These are phyloP conservation scores for Dicrurus megarhynchus DNA, from an alignment of 2,113 vertebrate genomes.

Conservation along the genomic window DNA sequence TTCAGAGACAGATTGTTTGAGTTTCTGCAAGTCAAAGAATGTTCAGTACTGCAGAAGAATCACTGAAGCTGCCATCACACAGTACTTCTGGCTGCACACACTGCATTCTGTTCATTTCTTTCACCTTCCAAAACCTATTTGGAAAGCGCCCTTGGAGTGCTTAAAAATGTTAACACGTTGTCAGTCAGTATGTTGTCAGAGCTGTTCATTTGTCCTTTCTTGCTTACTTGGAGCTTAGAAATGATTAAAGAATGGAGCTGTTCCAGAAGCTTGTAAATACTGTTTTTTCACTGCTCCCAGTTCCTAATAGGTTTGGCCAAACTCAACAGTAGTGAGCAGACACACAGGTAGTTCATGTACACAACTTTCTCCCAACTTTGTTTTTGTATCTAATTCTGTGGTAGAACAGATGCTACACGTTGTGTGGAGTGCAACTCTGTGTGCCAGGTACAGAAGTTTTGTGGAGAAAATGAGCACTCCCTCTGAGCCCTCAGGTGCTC, in stretches of 20 bases:
- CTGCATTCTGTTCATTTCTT: conserved; percentile 39
- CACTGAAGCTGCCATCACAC: neutral
- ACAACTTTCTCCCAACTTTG: neutral
- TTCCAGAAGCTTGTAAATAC: conserved; percentile 26
- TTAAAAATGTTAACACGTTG: conserved; percentile 24
- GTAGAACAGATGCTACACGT: neutral
- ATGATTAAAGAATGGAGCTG: neutral
- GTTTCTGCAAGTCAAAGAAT: conserved; percentile 37
- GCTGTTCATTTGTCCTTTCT: conserved; percentile 55
- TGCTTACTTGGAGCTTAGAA: conserved; percentile 18
- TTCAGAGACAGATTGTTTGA: conserved; percentile 52
- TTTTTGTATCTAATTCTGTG: accelerated
- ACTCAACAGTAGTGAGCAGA: neutral
- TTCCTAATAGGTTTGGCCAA: neutral
- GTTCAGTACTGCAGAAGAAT: conserved; percentile 19
- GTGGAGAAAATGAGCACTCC: neutral
- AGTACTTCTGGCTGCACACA: conserved; percentile 6
- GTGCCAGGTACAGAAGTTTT: neutral
- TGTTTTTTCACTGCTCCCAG: neutral
- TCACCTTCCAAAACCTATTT: conserved; percentile 49
- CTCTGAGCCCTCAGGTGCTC: neutral
- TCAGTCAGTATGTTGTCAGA: conserved; percentile 56
- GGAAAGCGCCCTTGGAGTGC: conserved; percentile 9
- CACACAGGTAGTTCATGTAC: neutral
- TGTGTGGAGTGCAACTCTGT: neutral